Evolutionary conservation across 1,140 invertebrate species (phyloP), one percentile per base, ranked within the genome.

Genomic region (Aphis gossypii): DNA sequence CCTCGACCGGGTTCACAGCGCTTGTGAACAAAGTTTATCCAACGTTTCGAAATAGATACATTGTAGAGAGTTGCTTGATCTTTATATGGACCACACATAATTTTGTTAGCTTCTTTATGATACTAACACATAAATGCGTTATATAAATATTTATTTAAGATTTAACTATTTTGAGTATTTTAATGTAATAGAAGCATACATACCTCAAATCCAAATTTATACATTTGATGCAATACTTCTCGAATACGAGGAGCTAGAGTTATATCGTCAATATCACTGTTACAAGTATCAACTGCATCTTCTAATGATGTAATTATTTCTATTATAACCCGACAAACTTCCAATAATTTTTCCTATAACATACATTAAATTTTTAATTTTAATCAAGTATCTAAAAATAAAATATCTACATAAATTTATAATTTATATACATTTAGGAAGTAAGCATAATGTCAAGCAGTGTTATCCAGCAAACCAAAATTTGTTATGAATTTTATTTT

Each of bases 141-240:
- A 86, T 4, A 76, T 86, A 88, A 84, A 83, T 56, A 82, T 68
- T 89, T 0, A 90, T n/a, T 76, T 11, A 68, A 25, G 44, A 46
- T 48, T 68, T 41, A 35, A 46, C 56, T 48, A 41, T 56, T 93
- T 44, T 30, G 89, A 3, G 48, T 51, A 51, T 51, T 51, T 51
- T 51, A 51, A 51, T 51, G 48, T 14, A 18, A 51, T 51, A 51
- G 1, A 0, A 14, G 48, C 68, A 86, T 44, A 94, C 94, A 95
- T 95, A 97, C 97, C 96, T 98, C 98, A 95, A 99, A 99, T 4
- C 97, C 98, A 95, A 98, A 98, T 95, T 97, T 97, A 95, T 97
- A 99, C 90, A 97, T 97, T 95, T 98, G 98, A 95, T 98, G 97
- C 82, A 99, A 95, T 56, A 98, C 97, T 95, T 98, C 98, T 1